Percentiles rank a stretch among this genome's conserved stretches.
Evolutionary conservation across 2,888 invertebrate species (phyloP).

Genomic region (Eupithecia pulchellata): DNA sequence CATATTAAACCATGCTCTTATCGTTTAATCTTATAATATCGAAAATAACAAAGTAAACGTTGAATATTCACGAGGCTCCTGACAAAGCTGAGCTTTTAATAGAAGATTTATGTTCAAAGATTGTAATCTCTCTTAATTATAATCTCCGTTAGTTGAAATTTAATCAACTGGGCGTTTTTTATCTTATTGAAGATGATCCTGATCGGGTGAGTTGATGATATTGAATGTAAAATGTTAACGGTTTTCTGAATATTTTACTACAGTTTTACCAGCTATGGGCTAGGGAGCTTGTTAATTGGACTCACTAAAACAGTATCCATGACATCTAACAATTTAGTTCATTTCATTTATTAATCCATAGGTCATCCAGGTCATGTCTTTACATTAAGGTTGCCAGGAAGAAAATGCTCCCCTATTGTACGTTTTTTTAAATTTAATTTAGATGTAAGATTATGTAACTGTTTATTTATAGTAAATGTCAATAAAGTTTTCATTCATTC

Average conservation of each 20-base stretch:
- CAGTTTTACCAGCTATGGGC: neutral
- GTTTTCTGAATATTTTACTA: neutral
- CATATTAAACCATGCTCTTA: slow-evolving; percentile 26
- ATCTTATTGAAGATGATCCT: slow-evolving; percentile 22
- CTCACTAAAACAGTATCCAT: neutral
- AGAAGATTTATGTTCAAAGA: slow-evolving; percentile 55
- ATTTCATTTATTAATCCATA: no score
- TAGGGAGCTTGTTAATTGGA: neutral
- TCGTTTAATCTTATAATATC: slow-evolving; percentile 32
- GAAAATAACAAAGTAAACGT: slow-evolving; percentile 34
- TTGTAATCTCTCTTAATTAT: slow-evolving; percentile 63
- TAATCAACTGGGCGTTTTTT: slow-evolving; percentile 57
- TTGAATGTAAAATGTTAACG: slow-evolving; percentile 49
- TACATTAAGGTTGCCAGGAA: no score
- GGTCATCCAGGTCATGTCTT: no score
- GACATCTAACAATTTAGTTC: no score
- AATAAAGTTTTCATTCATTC: no score
- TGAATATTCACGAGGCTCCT: slow-evolving; percentile 31
- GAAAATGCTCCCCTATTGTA: no score
- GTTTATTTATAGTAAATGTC: no score
- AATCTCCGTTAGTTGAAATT: slow-evolving; percentile 66
- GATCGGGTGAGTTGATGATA: slow-evolving; percentile 37
- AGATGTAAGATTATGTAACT: no score
- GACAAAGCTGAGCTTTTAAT: slow-evolving; percentile 45
- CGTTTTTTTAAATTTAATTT: no score